Conservation (phyloP, 1,140 invertebrate species). For the Bombus pyrosoma region DNA sequence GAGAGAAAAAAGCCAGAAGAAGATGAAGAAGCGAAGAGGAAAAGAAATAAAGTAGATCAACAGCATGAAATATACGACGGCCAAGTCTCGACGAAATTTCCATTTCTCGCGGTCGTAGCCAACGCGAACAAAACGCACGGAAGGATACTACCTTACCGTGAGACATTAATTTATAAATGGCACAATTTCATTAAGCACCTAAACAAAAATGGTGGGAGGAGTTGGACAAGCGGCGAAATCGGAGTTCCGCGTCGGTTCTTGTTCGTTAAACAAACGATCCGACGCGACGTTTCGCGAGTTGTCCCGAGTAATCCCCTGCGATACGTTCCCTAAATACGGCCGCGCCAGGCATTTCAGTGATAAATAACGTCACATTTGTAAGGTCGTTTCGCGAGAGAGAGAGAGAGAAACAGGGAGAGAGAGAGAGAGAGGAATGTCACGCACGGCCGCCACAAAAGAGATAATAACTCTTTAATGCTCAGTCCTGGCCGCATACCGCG, state of each 20-base stretch:
- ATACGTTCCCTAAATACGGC: slow-evolving; percentile 3
- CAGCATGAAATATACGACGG: not conserved
- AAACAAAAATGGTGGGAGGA: not conserved
- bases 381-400: slow-evolving; percentile 8
- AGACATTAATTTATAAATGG: slow-evolving; percentile 34
- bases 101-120: not conserved
- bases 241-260: not conserved
- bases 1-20: not conserved
- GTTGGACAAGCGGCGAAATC: not conserved
- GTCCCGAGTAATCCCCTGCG: slow-evolving; percentile 8
- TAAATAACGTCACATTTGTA: slow-evolving; percentile 43
- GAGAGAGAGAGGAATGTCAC: slow-evolving; percentile 19
- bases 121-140: not conserved
- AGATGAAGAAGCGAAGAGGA: not conserved
- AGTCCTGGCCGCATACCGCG: not conserved
- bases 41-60: not conserved
- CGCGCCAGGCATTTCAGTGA: not conserved
- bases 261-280: slow-evolving; percentile 24
- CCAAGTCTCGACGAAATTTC: not conserved
- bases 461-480: slow-evolving; percentile 45
- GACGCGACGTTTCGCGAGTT: slow-evolving; percentile 2
- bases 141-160: not conserved
- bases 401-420: not conserved
- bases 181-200: slow-evolving; percentile 18
- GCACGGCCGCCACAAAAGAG: slow-evolving; percentile 24